phyloP scores from a whole-genome alignment of 2,888 invertebrate genomes.

The Apodemia arnacis region DNA sequence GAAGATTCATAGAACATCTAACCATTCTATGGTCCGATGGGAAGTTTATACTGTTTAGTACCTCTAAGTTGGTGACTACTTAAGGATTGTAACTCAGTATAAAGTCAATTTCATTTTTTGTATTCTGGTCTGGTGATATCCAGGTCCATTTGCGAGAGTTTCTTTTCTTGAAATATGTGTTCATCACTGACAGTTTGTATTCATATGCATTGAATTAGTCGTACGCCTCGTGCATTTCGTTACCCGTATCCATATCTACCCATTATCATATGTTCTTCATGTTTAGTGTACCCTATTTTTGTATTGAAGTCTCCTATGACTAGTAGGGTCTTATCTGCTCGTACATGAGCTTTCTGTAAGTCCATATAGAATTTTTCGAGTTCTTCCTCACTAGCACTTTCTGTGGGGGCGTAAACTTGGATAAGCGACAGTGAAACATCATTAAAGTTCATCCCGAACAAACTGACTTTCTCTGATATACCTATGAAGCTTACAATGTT shows the following conservation, averaged over 20 bases:
- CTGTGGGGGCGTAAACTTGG: slow-evolving; percentile 60
- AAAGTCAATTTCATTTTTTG: slow-evolving; percentile 37
- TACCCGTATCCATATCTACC: slow-evolving; percentile 53
- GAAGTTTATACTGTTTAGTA: background rate
- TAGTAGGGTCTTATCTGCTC: slow-evolving; percentile 15
- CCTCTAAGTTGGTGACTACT: background rate
- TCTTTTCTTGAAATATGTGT: slow-evolving; percentile 38
- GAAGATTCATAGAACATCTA: background rate
- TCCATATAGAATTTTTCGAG: slow-evolving; percentile 39
- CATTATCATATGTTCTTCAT: slow-evolving; percentile 34
- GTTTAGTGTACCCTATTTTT: slow-evolving; percentile 51
- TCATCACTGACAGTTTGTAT: slow-evolving; percentile 56
- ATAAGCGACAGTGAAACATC: slow-evolving; percentile 19
- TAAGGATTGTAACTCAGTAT: slow-evolving; percentile 9
- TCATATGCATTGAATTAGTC: slow-evolving; percentile 57
- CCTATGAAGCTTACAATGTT: slow-evolving; percentile 39
- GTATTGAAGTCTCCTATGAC: slow-evolving; percentile 38
- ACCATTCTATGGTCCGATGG: background rate
- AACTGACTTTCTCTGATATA: slow-evolving; percentile 37
- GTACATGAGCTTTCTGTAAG: slow-evolving; percentile 22
- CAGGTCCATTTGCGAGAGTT: background rate
- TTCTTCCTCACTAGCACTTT: slow-evolving; percentile 42
- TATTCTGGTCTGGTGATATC: slow-evolving; percentile 12
- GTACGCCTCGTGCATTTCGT: slow-evolving; percentile 51
- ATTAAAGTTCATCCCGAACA: background rate